Base-by-base conservation (phyloP, 2,113 vertebrate species). In the Eudyptes chrysolophus region DNA sequence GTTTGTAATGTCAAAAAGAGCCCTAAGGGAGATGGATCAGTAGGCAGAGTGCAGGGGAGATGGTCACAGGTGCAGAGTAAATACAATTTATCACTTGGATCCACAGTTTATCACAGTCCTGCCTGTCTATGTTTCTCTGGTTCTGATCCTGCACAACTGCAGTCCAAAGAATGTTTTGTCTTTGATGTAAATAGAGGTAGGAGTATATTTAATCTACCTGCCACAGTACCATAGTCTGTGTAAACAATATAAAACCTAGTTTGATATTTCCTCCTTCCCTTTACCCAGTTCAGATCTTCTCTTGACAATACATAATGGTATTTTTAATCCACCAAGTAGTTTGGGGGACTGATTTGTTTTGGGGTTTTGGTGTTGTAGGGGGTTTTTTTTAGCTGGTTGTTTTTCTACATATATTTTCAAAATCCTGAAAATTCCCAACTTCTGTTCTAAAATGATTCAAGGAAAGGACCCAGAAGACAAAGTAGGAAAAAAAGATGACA, bases 401-500 rank as follows among this genome's bases (percentile, higher is more conserved):
- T 16, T 79, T 51, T 82, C 25, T 75, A 46, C 6, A 25, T 30
- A 12, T 8, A 51, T 48, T 13, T 78, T 69, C 8, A 52, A 88
- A 87, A 80, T 79, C 4, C 16, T 55, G 16, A 76, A 79, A 69
- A 54, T 48, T 74, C 6, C 27, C 44, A 13, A 46, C 3, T 81
- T 72, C 8, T n/a, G 1, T 26, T 87, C 19, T 46, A 16, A 78
- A 84, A 30, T 29, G 2, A 51, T 74, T 75, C 17, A 49, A 51
- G 3, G 2, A 66, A 72, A 46, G 2, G 10, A 58, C 7, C 29
- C 29, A 68, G 13, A 89, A 49, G 21, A 79, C 10, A 25, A 1
- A 49, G 2, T 2, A 0, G 7, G 7, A 30, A 54, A 66, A 58
- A 91, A 58, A 29, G 0, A 13, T 55, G 6, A 42, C 4, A 13